Base-by-base conservation (phyloP, 2,888 invertebrate species). In the Lasioglossum morio region DNA sequence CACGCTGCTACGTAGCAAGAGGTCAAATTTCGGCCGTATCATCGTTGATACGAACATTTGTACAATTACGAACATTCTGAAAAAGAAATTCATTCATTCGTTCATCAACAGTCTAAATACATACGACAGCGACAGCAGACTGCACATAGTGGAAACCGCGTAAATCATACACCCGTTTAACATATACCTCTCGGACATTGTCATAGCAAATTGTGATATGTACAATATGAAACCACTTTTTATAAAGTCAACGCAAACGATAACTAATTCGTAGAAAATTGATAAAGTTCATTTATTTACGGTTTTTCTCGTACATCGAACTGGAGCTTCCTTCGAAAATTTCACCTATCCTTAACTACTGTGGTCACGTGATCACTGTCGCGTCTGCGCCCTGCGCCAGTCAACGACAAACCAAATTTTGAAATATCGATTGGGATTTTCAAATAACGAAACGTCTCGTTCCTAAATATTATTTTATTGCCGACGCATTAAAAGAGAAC, bases 21-120 rank as follows among this genome's bases (percentile, higher is more conserved):
- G 46, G 63, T 34, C 57, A 53, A 85, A 85, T 72, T 85, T 84
- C 57, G 66, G 46, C 37, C 37, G 46, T 72, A 79, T 79, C 85
- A 84, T 84, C 69, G 60, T 84, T 30, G 75, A 46, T 79, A 84
- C 43, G 53, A 53, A 19, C 40, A 27, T 70, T 60, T 60, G 43
- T 37, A 34, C 70, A 75, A 79, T 66, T 79, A 84, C 46, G 63
- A 75, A 60, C 72, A 53, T 53, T 72, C 66, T 85, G 75, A 46
- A 79, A 79, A 40, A 46, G 43, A 79, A 43, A 75, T 72, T 48
- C 57, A 53, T 84, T 78, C 60, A 78, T 78, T 78, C 60, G 75
- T 78, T 84, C 43, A 78, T 53, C 40, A 60, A 48, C 30, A 46
- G 57, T 34, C 40, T 23, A n/a, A n/a, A n/a, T n/a, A n/a, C n/a